Evolutionary conservation across 2,113 vertebrate species (phyloP).

Genomic region (Proteles cristata): DNA sequence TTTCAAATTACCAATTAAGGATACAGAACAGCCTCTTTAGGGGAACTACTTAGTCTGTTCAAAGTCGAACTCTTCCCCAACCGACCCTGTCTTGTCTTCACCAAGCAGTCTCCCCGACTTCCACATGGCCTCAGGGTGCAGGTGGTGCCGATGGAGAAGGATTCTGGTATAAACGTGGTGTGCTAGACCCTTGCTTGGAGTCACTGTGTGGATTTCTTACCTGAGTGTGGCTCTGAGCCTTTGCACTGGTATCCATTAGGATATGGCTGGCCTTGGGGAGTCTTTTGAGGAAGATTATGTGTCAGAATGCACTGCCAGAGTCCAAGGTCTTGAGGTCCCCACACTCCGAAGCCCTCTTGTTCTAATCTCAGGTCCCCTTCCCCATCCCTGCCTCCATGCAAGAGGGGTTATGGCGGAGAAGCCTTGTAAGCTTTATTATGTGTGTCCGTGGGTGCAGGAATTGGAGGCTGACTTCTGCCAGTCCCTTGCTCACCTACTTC

Average conservation of each 20-base stretch:
- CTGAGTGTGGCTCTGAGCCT: not conserved
- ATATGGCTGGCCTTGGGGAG: too few relatives aligned
- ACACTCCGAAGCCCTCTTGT: not conserved
- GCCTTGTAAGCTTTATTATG: not conserved
- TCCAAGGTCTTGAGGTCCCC: not conserved
- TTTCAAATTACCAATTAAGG: not conserved
- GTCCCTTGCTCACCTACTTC: not conserved
- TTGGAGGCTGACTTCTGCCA: not conserved
- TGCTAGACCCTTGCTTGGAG: not conserved
- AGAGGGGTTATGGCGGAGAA: not conserved
- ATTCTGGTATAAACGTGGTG: not conserved
- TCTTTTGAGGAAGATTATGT: not conserved
- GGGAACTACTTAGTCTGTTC: not conserved
- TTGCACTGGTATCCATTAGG: not conserved
- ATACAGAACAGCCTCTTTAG: not conserved
- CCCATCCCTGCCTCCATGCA: not conserved
- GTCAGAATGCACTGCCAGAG: not conserved
- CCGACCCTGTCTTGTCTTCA: too few relatives aligned
- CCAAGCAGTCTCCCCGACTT: not conserved
- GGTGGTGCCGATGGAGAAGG: not conserved
- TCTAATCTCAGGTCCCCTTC: not conserved
- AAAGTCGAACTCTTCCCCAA: not conserved
- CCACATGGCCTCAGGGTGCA: not conserved
- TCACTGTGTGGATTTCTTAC: not conserved
- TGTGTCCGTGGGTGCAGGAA: not conserved